phyloP scores from a whole-genome alignment of 2,888 invertebrate species.

The Troides oblongomaculatus region DNA sequence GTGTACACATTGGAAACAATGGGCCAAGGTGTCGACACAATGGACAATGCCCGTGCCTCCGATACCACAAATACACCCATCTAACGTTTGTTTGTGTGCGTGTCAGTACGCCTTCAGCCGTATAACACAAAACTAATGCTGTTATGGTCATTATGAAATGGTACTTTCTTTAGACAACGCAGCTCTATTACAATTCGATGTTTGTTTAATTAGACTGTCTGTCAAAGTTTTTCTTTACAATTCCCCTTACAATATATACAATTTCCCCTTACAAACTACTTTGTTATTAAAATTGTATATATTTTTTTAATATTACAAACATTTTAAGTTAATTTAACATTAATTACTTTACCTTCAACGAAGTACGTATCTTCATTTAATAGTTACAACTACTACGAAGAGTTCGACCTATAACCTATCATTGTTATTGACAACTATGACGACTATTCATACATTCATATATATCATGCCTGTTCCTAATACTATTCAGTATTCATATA shows the following conservation, averaged over 20 bases:
- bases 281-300: not conserved
- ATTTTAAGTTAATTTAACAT: no score
- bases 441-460: no score
- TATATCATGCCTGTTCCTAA: no score
- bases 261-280: not conserved
- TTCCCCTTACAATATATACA: not conserved
- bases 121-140: slow-evolving; percentile 49
- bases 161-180: slow-evolving; percentile 1
- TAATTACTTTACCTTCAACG: no score
- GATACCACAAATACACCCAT: slow-evolving; percentile 69
- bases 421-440: no score
- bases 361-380: no score
- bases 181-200: not conserved
- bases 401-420: no score
- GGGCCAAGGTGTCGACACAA: slow-evolving; percentile 69
- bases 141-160: slow-evolving; percentile 25
- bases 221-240: not conserved
- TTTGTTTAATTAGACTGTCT: no score
- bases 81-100: slow-evolving; percentile 61
- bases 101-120: slow-evolving; percentile 52
- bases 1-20: slow-evolving; percentile 67
- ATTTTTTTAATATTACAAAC: no score
- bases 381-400: no score
- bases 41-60: slow-evolving; percentile 73
- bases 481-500: no score